Evolutionary conservation across 2,797 vertebrate species (phyloP), one percentile per base, ranked within the genome.

Genomic region (Typhlichthys subterraneus): DNA sequence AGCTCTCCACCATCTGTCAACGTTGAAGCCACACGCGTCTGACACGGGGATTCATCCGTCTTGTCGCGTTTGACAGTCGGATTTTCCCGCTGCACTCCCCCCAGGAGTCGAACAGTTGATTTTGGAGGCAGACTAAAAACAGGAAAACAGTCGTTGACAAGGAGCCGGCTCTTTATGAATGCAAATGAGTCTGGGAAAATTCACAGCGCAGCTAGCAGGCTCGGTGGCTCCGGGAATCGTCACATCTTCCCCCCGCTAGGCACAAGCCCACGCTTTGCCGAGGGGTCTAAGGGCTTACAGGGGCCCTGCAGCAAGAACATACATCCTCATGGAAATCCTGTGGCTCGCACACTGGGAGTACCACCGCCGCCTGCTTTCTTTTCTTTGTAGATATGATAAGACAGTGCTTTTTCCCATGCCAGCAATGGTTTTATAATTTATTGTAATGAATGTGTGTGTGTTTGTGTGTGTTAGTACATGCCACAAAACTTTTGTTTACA

Each of bases 1-100:
- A 95, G 94, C 94, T 94, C 95, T 92, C 93, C 94, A 95, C 95
- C 94, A 95, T 97, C 95, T 95, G 95, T 97, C 96, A 96, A 94
- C 92, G 92, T 94, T 92, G 94, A 94, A 94, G 87, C 94, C 94
- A 92, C 95, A 91, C 93, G 87, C 93, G 91, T 92, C 93, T 95
- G 95, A 96, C 94, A 94, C 93, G 73, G 85, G 93, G 94, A 95
- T 96, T 96, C 93, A 97, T 97, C 94, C 93, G 94, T 97, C 96
- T 96, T 96, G 95, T 97, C 94, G 94, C 94, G 93, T 94, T 93
- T 97, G 96, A 96, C 95, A 96, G 96, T 95, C 86, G 91, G 94
- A 96, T 95, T 96, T 95, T 97, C 95, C 95, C 93, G 88, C 88
- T 93, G 94, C 94, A 95, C 94, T 95, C 95, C 95, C 95, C 85